Evolutionary conservation across 2,797 vertebrate genomes (phyloP).

Genomic region (Florisuga fusca): DNA sequence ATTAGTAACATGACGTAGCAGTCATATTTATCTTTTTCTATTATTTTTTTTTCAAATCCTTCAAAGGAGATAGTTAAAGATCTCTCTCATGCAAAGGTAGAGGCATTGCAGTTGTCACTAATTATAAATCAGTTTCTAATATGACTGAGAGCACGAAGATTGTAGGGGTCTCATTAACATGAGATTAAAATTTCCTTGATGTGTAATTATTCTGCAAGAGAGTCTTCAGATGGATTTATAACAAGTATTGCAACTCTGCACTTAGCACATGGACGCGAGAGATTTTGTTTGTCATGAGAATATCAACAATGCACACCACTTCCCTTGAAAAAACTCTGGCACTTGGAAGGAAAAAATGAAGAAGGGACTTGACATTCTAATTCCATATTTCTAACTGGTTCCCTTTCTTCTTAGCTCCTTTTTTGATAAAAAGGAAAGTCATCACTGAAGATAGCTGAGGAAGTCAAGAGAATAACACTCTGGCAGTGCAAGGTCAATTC

Average conservation of each 20-base stretch:
- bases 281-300: background rate
- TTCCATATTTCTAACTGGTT: background rate
- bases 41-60: background rate
- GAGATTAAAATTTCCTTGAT: conserved; percentile 72
- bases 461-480: background rate
- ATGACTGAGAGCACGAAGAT: conserved; percentile 67
- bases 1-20: conserved; percentile 1
- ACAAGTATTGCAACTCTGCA: background rate
- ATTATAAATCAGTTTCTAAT: conserved; percentile 78
- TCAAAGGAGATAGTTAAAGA: background rate
- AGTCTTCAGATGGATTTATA: conserved; percentile 32
- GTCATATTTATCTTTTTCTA: background rate
- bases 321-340: background rate
- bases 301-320: background rate
- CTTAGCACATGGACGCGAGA: background rate
- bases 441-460: background rate
- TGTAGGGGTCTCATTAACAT: conserved; percentile 71
- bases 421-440: background rate
- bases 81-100: conserved; percentile 42
- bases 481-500: background rate
- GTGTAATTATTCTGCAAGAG: conserved; percentile 70
- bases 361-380: background rate
- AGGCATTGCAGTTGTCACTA: conserved; percentile 67
- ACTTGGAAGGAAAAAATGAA: background rate
- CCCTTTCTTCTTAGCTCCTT: background rate